Evolutionary conservation across 2,113 vertebrate genomes (phyloP), one percentile per base, ranked within the genome.

Genomic region (Bujurquina vittata): DNA sequence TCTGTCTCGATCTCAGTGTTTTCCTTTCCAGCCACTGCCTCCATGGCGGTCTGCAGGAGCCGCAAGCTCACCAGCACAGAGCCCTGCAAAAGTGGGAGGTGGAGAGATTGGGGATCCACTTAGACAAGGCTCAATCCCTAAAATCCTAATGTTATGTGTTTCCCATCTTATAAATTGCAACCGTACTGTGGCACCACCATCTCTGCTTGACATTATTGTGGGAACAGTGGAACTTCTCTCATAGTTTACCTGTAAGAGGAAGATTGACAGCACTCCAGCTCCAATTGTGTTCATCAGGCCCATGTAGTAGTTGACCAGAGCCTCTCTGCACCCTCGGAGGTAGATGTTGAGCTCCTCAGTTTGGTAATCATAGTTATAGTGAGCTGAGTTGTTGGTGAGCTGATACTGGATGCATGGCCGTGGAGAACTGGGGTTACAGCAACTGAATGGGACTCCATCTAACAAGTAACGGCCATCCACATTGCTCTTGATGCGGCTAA

Each of bases 21-120:
- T 60, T 96, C 96, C 29, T 95, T 92, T 29, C 96, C 96, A 11
- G 84, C 93, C 4, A 97, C 90, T 15, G 95, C 96, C 56, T 97
- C 96, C 95, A 97, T 95, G 10, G 97, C 91, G 0, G 96, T 97
- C 81, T 97, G 96, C 62, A 97, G 94, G 87, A 96, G 96, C n/a
- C 97, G 94, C 75, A 97, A 86, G 85, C 96, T 96, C n/a, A 97
- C 93, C 56, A 97, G 90, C 86, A 97, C 96, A 17, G 94, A 91
- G 49, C 59, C 85, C 97, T 97, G 89, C 29, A 58, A 75, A 84
- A 46, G 35, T 62, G 76, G 23, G 72, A 52, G 23, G 29, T 4
- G 23, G 61, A 78, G 15, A 22, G 52, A 43, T 29, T 2, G 4
- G 29, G 43, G 33, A 69, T 8, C 1, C 4, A 40, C 55, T 63